A percentile compares a stretch with the other conserved stretches of the same genome.
Evolutionary conservation across 2,113 vertebrate genomes (phyloP).

Genomic region (Plecotus auritus): DNA sequence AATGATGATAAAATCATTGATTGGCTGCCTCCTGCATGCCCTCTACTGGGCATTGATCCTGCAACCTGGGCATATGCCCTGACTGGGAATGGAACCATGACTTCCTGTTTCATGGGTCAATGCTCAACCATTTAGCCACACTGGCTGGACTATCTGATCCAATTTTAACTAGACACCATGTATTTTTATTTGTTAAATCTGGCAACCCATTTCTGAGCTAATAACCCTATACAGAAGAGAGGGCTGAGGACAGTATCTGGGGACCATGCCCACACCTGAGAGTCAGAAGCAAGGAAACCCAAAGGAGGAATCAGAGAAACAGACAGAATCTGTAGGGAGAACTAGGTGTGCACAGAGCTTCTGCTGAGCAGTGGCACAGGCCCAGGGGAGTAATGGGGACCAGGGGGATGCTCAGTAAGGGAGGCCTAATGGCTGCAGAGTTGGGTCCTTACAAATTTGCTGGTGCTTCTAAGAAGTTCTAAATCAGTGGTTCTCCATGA

Average conservation of each 20-base stretch:
- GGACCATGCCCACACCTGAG: neutral
- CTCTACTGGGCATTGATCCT: no score
- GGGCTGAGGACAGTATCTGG: neutral
- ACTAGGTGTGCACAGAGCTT: neutral
- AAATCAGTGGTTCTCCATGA: neutral
- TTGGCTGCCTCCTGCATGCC: no score
- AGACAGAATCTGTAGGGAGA: neutral
- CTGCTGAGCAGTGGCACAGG: neutral
- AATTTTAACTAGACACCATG: neutral
- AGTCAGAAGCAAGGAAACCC: neutral
- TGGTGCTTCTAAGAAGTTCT: neutral
- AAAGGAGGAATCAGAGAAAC: neutral
- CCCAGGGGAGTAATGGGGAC: neutral
- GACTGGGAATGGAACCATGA: no score
- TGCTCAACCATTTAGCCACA: no score
- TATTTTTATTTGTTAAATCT: conserved; percentile 41
- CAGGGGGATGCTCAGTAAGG: neutral
- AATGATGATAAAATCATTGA: no score
- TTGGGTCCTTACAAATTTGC: neutral
- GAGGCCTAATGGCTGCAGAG: neutral
- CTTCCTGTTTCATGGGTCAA: no score
- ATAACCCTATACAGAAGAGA: neutral
- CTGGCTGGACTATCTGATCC: neutral
- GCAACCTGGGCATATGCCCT: no score
- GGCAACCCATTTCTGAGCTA: neutral